Evolutionary conservation across 1,140 invertebrate genomes (phyloP).

Genomic region (Magallana angulata): DNA sequence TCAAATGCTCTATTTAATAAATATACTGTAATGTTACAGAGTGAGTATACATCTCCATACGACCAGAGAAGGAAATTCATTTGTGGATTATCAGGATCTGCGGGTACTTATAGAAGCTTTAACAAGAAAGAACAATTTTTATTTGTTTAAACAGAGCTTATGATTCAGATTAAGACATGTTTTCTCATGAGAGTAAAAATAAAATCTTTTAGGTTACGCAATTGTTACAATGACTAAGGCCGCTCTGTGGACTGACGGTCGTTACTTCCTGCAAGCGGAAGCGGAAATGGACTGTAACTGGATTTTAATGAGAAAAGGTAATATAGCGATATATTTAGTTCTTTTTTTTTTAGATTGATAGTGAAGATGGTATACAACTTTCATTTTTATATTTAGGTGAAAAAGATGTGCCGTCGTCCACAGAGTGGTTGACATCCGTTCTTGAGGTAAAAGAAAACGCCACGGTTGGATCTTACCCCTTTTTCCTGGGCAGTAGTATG

Average conservation of each 20-base stretch:
- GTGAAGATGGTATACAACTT: too few species aligned
- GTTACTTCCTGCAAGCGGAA: slow-evolving; percentile 91
- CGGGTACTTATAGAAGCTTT: slow-evolving; percentile 79
- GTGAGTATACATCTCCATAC: slow-evolving; percentile 91
- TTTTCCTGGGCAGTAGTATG: slow-evolving; percentile 85
- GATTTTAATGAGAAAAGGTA: slow-evolving; percentile 87
- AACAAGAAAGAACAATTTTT: too few species aligned
- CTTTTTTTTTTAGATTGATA: too few species aligned
- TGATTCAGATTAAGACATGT: too few species aligned
- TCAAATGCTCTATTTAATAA: too few species aligned
- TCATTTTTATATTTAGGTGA: slow-evolving; percentile 80
- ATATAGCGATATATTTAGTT: not conserved
- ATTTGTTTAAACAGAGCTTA: too few species aligned
- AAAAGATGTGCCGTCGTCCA: slow-evolving; percentile 84
- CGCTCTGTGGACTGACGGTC: slow-evolving; percentile 96
- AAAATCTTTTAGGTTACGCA: slow-evolving; percentile 83
- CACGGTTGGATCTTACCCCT: slow-evolving; percentile 90
- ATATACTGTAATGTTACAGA: slow-evolving; percentile 79
- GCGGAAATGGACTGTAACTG: slow-evolving; percentile 77
- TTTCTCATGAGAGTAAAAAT: too few species aligned
- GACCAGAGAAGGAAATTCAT: slow-evolving; percentile 91
- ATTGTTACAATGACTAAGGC: slow-evolving; percentile 89
- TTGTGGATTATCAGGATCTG: slow-evolving; percentile 92
- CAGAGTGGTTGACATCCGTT: slow-evolving; percentile 87
- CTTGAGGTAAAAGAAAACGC: slow-evolving; percentile 83